Evolutionary conservation across 2,113 vertebrate genomes (phyloP), one percentile per base, ranked within the genome.

Genomic region (Larimichthys polyactis): DNA sequence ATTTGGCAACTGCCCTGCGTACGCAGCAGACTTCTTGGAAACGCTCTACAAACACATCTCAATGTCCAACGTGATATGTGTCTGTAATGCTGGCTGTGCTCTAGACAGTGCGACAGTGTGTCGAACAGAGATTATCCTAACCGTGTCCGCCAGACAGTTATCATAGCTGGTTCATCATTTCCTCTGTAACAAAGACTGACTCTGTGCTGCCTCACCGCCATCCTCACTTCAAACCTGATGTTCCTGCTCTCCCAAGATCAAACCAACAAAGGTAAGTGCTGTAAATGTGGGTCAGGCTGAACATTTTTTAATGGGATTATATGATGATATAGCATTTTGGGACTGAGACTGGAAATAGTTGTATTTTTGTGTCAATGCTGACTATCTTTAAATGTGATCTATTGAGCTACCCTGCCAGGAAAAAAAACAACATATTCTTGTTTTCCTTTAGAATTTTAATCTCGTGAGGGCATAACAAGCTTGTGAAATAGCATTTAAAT

Each of bases 91-190:
- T 24, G 75, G 74, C 88, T 84, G 78, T 2, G 0, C 74, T 86
- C 64, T 17, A 74, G 87, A 88, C 82, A 60, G 52, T 62, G 48
- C 67, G 84, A 85, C 82, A 79, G 66, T 17, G 75, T 79, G 81
- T 82, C 22, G 36, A 81, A 32, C 63, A 57, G 81, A 90, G 85
- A 90, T 86, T 83, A 84, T 44, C 63, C 88, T 66, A 66, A 79
- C 72, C 72, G 72, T 20, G 71, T 78, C 76, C 70, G 81, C 79
- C 85, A 82, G 83, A 78, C 87, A 64, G 78, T 85, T 83, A 87
- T 88, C 79, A 65, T 64, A 59, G 79, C 83, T 67, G 76, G 81
- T 90, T 81, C 78, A 89, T 86, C 88, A 70, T 83, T 81, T 69
- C 71, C 81, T 49, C 68, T 59, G 70, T 55, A 79, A 75, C 76